Evolutionary conservation across 2,113 vertebrate genomes (phyloP), one percentile per base, ranked within the genome.

Genomic region (Menidia beryllina): DNA sequence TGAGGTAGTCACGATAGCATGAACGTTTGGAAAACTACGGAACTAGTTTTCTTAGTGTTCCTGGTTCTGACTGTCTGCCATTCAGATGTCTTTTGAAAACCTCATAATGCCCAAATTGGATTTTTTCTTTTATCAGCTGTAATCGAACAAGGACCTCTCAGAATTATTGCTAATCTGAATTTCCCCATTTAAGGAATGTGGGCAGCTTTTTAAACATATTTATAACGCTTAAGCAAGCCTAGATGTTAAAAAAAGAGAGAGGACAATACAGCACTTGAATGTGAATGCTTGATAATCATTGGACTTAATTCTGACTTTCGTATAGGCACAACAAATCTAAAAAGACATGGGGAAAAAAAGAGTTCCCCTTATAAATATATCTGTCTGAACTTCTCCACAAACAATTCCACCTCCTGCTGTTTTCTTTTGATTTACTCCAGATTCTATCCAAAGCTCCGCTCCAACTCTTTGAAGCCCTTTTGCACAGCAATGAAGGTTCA

Each of bases 401-500:
- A 56, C 21, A 30, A 23, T 2, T 15, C 4, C 8, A 27, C 23
- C 27, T 10, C 6, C 7, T 23, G 45, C 41, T 17, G 30, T 34
- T 34, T 49, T 43, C 2, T 36, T 54, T 43, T n/a, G n/a, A n/a
- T n/a, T 7, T 62, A 24, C n/a, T 71, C 21, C 8, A 34, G 71
- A 27, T 19, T 12, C 4, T 34, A 14, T 3, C 23, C 38, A 21
- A 47, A 41, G 54, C 49, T 12, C 43, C n/a, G 1, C 21, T 59
- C 20, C 30, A 47, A 26, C 56, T 13, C 36, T 21, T 38, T 10
- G n/a, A 69, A 49, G 17, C 41, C 39, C 12, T 10, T 57, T 84
- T 59, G 72, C 81, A 87, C 79, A 79, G 38, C 51, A 21, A n/a
- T 72, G 21, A 55, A 7, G 30, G 21, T 65, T 71, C 63, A 14